Base-by-base conservation (phyloP, 2,888 invertebrate genomes). In the Chymomyza procnemis region DNA sequence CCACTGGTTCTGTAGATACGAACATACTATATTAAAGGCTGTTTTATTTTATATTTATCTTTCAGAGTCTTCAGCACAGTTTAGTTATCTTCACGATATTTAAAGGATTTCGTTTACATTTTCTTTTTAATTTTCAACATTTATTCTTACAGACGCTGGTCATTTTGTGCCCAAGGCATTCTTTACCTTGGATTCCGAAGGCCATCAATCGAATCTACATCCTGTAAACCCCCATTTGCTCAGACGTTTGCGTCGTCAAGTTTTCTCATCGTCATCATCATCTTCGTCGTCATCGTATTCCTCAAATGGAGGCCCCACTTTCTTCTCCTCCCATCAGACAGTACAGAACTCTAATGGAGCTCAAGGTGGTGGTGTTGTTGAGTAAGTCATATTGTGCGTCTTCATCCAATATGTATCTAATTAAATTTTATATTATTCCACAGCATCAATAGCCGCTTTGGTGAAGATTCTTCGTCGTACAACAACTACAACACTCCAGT, bases 131-230 rank as follows among this genome's bases (percentile, higher is more conserved):
- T 41, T 41, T 41, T 1, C 5, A 26, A 41, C 6, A 41, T 41
- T 12, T 41, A 12, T 12, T 41, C 34, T 41, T 41, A 9, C 64
- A 87, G 89, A 88, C 70, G 74, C 81, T 65, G 90, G 89, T 1
- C 85, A 86, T 41, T 90, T 89, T 22, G 75, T 90, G 57, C 90
- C 90, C 1, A 81, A 85, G 41, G 85, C 90, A 12, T 85, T 89
- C 74, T 90, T 85, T 63, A 90, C 81, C 3, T 57, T 90, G 65
- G 90, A 90, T 64, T 63, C 88, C 3, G 75, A 89, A 67, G 90
- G 90, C 4, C 90, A 85, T 61, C 88, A 81, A 54, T 90, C 90
- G 14, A 69, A 80, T 69, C 71, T 89, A 12, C 85, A 85, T 66
- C 76, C 85, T 9, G 85, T 90, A 9, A 89, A 79, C 67, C 82